These are phyloP conservation scores for Cosmorhoe ocellata DNA, from an alignment of 2,888 invertebrate genomes.

Conservation along the genomic window DNA sequence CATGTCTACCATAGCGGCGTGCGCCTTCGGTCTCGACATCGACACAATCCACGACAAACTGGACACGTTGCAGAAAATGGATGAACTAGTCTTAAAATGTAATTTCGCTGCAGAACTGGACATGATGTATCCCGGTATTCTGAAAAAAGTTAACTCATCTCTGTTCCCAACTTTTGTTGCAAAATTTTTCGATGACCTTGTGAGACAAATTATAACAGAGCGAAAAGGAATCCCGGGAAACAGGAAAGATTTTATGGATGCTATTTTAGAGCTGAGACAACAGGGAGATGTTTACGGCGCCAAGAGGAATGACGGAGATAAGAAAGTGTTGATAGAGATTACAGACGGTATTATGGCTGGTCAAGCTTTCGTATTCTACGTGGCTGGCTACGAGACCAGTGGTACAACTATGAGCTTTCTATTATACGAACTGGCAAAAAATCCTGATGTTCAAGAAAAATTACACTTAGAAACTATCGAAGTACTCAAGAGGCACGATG, in stretches of 20 bases:
- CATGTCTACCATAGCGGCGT: slow-evolving; percentile 46
- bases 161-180: slow-evolving; percentile 38
- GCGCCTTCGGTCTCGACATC: slow-evolving; percentile 52
- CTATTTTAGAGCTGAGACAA: slow-evolving; percentile 6
- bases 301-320: slow-evolving; percentile 28
- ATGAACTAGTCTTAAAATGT: slow-evolving; percentile 27
- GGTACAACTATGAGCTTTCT: slow-evolving; percentile 60
- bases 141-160: slow-evolving; percentile 42
- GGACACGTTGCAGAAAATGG: slow-evolving; percentile 28
- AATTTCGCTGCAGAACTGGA: slow-evolving; percentile 39
- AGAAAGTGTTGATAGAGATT: slow-evolving; percentile 37
- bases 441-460: slow-evolving; percentile 61
- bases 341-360: slow-evolving; percentile 56
- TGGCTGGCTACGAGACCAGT: slow-evolving; percentile 71
- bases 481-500: not conserved
- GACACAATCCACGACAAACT: slow-evolving; percentile 37
- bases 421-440: slow-evolving; percentile 55
- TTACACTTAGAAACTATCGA: slow-evolving; percentile 45
- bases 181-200: slow-evolving; percentile 45
- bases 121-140: slow-evolving; percentile 51
- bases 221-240: slow-evolving; percentile 43
- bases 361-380: slow-evolving; percentile 66
- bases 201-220: slow-evolving; percentile 38
- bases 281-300: slow-evolving; percentile 34
- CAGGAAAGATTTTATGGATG: slow-evolving; percentile 14